Evolutionary conservation across 2,797 vertebrate genomes (phyloP).

Genomic region (Champsocephalus esox): DNA sequence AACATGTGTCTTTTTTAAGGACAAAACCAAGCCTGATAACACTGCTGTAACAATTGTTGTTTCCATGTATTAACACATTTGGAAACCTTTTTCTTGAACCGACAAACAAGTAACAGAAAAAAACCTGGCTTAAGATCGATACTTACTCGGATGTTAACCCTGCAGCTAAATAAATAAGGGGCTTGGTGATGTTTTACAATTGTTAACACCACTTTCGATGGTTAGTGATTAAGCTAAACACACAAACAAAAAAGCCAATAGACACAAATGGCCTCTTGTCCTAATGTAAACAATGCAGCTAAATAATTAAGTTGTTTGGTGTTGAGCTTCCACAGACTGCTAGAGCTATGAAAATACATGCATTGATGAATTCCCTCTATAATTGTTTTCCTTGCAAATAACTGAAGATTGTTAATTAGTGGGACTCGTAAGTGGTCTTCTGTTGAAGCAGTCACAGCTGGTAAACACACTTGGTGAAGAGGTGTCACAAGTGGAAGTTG

Average conservation of each 20-base stretch:
- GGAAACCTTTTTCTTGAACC: background rate
- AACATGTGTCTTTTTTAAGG: background rate
- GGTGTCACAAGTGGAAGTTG: constrained; percentile 2
- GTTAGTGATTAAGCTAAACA: background rate
- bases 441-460: background rate
- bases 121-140: background rate
- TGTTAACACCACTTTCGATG: background rate
- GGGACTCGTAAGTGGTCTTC: background rate
- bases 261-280: background rate
- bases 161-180: background rate
- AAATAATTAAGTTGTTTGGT: background rate
- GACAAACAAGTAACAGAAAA: background rate
- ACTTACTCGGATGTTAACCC: background rate
- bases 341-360: too few species aligned
- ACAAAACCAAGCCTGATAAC: background rate
- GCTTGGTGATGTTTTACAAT: background rate
- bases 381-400: background rate
- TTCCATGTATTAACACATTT: background rate
- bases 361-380: too few species aligned
- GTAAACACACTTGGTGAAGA: background rate
- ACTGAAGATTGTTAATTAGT: background rate
- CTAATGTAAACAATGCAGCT: background rate
- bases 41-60: background rate
- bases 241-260: background rate
- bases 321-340: too few species aligned